These are phyloP conservation scores for Rattus rattus DNA, from an alignment of 2,113 vertebrate genomes.

Conservation along the genomic window DNA sequence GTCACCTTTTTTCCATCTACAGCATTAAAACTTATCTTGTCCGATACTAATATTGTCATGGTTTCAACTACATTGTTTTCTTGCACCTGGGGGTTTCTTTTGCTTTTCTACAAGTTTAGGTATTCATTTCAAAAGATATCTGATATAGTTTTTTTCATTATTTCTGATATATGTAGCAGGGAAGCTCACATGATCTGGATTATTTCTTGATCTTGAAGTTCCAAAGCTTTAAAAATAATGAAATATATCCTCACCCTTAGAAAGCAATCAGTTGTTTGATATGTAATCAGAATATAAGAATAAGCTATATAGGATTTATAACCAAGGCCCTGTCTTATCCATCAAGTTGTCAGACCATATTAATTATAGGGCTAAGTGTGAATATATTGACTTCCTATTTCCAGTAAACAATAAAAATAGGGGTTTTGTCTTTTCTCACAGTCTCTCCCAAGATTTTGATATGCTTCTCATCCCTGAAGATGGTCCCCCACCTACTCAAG, in stretches of 20 bases:
- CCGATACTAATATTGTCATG: neutral
- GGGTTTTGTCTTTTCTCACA: neutral
- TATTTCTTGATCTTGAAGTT: slow-evolving; percentile 44
- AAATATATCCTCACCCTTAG: slow-evolving; percentile 48
- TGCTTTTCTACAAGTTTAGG: slow-evolving; percentile 39
- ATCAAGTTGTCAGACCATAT: slow-evolving; percentile 41
- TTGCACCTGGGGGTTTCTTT: neutral
- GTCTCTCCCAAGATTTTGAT: neutral
- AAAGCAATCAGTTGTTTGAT: slow-evolving; percentile 39
- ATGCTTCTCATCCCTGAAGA: neutral
- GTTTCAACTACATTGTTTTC: neutral
- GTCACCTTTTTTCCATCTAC: neutral
- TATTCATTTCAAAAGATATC: slow-evolving; percentile 46
- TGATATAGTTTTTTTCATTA: slow-evolving; percentile 47
- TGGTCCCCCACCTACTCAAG: neutral
- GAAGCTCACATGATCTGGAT: neutral
- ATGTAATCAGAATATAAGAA: slow-evolving; percentile 47
- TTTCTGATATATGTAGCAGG: slow-evolving; percentile 30
- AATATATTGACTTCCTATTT: slow-evolving; percentile 45
- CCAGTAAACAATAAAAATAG: neutral
- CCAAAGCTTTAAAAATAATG: slow-evolving; percentile 49
- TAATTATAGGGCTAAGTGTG: slow-evolving; percentile 31
- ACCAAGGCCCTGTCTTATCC: slow-evolving; percentile 16
- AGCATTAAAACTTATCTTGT: slow-evolving; percentile 26
- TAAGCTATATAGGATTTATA: slow-evolving; percentile 22